Evolutionary conservation across 2,888 invertebrate species (phyloP).

Genomic region (Tetranychus truncatus): DNA sequence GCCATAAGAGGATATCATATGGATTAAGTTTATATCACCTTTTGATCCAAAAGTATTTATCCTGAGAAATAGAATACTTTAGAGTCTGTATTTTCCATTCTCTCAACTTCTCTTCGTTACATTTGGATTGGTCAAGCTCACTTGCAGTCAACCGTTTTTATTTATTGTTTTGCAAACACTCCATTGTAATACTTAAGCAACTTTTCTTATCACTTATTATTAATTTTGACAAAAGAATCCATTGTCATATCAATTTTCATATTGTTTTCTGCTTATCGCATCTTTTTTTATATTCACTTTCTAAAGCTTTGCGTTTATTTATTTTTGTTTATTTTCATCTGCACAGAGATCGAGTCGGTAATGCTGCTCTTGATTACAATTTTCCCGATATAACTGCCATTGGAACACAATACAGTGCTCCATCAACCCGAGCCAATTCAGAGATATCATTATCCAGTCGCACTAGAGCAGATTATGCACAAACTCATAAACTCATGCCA

Average conservation of each 20-base stretch:
- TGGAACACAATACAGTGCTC: constrained; percentile 20
- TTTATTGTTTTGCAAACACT: too few relatives aligned
- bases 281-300: neutral
- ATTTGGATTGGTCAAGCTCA: too few relatives aligned
- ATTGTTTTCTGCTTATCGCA: too few relatives aligned
- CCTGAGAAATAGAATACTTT: too few relatives aligned
- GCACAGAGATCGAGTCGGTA: constrained; percentile 19
- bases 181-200: too few relatives aligned
- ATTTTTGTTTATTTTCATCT: constrained; percentile 1
- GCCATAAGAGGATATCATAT: too few relatives aligned
- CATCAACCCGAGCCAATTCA: constrained; percentile 22
- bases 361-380: constrained; percentile 19
- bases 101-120: neutral
- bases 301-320: neutral
- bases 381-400: constrained; percentile 19
- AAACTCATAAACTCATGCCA: constrained; percentile 7
- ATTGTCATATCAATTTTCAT: too few relatives aligned
- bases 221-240: too few relatives aligned
- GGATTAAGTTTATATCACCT: too few relatives aligned
- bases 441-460: constrained; percentile 15
- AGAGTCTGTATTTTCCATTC: neutral
- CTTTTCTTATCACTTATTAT: too few relatives aligned
- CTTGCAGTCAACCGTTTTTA: too few relatives aligned
- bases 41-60: neutral
- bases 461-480: constrained; percentile 8